Evolutionary conservation across 2,888 invertebrate genomes (phyloP), one percentile per base, ranked within the genome.

Genomic region (Beris morrisii): DNA sequence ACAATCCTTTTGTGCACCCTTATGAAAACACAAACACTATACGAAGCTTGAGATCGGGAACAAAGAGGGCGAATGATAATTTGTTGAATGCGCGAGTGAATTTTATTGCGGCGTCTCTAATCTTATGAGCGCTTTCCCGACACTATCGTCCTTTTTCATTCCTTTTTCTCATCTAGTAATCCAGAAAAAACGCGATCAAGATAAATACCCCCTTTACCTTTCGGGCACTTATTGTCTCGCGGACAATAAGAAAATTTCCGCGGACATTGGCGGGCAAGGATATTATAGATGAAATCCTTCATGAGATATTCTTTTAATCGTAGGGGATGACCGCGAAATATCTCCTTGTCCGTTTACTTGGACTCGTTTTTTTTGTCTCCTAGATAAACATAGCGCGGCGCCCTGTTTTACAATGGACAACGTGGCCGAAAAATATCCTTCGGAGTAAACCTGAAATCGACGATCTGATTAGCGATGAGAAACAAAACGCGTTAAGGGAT

Each of bases 401-500:
- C 38, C 38, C 38, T 38, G 9, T 38, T 9, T 38, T 9, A 38
- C 38, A 38, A 38, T 22, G 22, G 22, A 38, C 9, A 5, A 38
- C 9, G 38, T 38, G 38, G 38, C 4, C 38, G 38, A 38, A 9
- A 38, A 38, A 7, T 5, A 9, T 9, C 38, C 9, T 52, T 61
- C 50, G 15, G 30, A 12, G 61, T 50, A 61, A 61, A 61, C 61
- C 61, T 52, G 61, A 61, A 38, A 38, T 61, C 54, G 31, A 32
- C 50, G 61, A 61, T 61, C 61, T 61, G 61, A 61, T 61, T 61
- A 61, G 61, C 61, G 61, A 61, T 61, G 61, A 52, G 61, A 61
- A 61, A 61, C 50, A 61, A 61, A 61, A 52, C 61, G 52, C 52
- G 61, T 61, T 52, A 22, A 50, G 61, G 38, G 50, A 61, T 61